Conservation (phyloP, 2,888 invertebrate species). For the Idaea straminata region DNA sequence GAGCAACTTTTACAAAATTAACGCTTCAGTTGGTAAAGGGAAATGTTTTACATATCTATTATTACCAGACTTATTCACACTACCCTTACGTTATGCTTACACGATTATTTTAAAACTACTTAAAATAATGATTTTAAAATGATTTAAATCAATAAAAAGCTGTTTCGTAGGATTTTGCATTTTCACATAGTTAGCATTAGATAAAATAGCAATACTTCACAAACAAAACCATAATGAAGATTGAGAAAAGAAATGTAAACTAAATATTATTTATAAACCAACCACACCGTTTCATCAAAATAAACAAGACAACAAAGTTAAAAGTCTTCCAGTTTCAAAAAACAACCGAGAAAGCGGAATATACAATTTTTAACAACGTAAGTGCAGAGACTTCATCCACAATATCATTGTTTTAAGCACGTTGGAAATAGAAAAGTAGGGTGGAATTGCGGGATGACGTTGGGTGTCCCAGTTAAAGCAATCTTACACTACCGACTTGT, state of each 20-base stretch:
- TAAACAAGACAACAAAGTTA: slow-evolving; percentile 27
- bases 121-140: too few relatives aligned
- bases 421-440: slow-evolving; percentile 44
- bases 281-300: slow-evolving; percentile 8
- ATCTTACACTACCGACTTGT: slow-evolving; percentile 22
- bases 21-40: slow-evolving; percentile 31
- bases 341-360: slow-evolving; percentile 23
- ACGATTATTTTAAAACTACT: too few relatives aligned
- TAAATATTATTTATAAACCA: neutral
- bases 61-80: neutral
- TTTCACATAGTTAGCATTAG: too few relatives aligned
- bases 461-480: slow-evolving; percentile 44
- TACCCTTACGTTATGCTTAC: neutral
- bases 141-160: too few relatives aligned
- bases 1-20: slow-evolving; percentile 33
- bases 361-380: slow-evolving; percentile 33
- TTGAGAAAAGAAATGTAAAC: neutral
- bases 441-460: slow-evolving; percentile 37
- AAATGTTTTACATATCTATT: slow-evolving; percentile 7
- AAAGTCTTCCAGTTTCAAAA: slow-evolving; percentile 27
- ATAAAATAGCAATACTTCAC: neutral
- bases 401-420: slow-evolving; percentile 50
- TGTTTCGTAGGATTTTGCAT: too few relatives aligned
- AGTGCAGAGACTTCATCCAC: slow-evolving; percentile 41
- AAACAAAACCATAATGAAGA: neutral